Base-by-base conservation (phyloP, 1,140 invertebrate genomes). In the Drosophila kepulauana region DNA sequence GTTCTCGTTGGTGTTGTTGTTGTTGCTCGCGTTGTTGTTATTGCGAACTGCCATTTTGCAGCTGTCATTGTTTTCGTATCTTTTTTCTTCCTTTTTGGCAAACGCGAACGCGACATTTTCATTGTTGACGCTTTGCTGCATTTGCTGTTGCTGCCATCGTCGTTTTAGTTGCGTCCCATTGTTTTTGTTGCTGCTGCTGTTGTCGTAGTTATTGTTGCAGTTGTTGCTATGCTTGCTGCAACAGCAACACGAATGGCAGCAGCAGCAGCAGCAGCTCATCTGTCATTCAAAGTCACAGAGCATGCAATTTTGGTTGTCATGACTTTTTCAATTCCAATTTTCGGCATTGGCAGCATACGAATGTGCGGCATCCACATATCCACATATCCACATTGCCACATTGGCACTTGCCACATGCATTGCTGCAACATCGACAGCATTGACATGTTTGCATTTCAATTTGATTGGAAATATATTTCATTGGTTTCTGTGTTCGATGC, bases 391-490 rank as follows among this genome's bases (percentile, higher is more conserved):
- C 52, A 38, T 41, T 45, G 59, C 54, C 64, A 49, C 63, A 43
- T n/a, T 51, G 43, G 49, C 11, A 35, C 59, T 13, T 58, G 13
- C 61, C 43, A 46, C 52, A 38, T 54, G 45, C 61, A 56, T 30
- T 13, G 43, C 43, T 38, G 48, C 15, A 28, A 8, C 66, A 66
- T 65, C 20, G 48, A 73, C 71, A 45, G 43, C 59, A 73, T 77
- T 35, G 59, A 78, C 76, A 79, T 87, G 79, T 87, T 88, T 88
- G 82, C 84, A 88, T 87, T 87, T 88, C 84, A 88, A 88, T 88
- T 88, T 87, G 84, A 87, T 87, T 82, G 84, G 78, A 87, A 88
- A 87, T 87, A 88, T 82, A 88, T 87, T 87, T 87, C 80, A 87
- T 87, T 80, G 59, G 57, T 57, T 74, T 68, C 48, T 45, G 30